Evolutionary conservation across 2,888 invertebrate genomes (phyloP), one percentile per base, ranked within the genome.

Genomic region (Drepana falcataria): DNA sequence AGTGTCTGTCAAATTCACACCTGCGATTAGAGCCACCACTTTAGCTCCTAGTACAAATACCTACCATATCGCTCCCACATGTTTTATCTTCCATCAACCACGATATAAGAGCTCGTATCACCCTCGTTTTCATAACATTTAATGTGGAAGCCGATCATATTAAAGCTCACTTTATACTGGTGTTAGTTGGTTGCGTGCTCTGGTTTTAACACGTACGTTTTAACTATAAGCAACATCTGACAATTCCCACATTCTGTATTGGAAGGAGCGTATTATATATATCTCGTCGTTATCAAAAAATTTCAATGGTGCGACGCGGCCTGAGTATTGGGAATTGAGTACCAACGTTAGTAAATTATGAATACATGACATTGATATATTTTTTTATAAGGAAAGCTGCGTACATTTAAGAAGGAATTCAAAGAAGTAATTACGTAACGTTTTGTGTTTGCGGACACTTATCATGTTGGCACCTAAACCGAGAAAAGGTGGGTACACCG

Each of bases 201-300:
- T 59, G 55, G 53, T 53, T 63, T 61, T 56, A 62, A 53, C 59
- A 60, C 63, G 58, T 57, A 58, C 48, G 57, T 55, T 60, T 59
- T 48, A 62, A 59, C 56, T 63, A 59, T 61, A 61, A 59, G 40
- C 40, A 58, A 57, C 68, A 66, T 51, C 53, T 71, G 74, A 55
- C 59, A 54, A 59, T 65, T 74, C 72, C 61, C 74, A 72, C 64
- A 59, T 49, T 34, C 37, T 48, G 51, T 55, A 54, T 47, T 55
- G 52, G 44, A 49, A 49, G 55, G 54, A 55, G 48, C 58, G 55
- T 61, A 58, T 66, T 66, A 64, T 57, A 59, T 53, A 44, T 44
- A 3, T 9, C 6, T 44, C 44, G 44, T 44, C 3, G 9, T 37
- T 37, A 37, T 1, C 37, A 65, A 52, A 59, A 59, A 58, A 49